Percentiles rank a stretch among this genome's conserved stretches.
Conservation (phyloP, 1,140 invertebrate species). For the Lethrus apterus region DNA sequence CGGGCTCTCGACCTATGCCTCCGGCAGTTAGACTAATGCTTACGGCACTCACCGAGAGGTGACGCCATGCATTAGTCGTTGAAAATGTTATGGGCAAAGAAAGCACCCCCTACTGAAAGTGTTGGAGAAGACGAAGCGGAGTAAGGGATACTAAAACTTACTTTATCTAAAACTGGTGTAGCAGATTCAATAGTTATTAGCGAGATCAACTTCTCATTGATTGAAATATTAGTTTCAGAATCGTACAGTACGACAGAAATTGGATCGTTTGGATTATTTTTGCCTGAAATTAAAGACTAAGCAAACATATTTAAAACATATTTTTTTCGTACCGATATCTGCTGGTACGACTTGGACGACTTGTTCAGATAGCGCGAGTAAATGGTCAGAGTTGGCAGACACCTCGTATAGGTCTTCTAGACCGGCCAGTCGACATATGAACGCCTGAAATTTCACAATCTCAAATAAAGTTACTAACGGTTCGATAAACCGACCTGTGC, state of each 20-base stretch:
- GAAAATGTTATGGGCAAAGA: no score
- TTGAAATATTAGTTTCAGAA: slow-evolving; percentile 21
- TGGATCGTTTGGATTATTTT: slow-evolving; percentile 9
- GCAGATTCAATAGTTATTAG: slow-evolving; percentile 27
- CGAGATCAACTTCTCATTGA: slow-evolving; percentile 32
- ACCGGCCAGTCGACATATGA: slow-evolving; percentile 51
- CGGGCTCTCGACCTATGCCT: no score
- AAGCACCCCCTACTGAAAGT: no score
- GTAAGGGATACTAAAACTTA: slow-evolving; percentile 19
- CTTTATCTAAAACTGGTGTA: slow-evolving; percentile 29
- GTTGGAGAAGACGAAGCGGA: no score
- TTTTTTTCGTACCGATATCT: slow-evolving; percentile 1
- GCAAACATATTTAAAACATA: background rate
- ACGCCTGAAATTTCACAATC: slow-evolving; percentile 41
- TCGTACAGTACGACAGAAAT: slow-evolving; percentile 36
- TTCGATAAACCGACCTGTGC: slow-evolving; percentile 46
- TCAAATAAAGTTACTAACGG: background rate
- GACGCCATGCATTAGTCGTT: no score
- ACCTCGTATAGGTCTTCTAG: slow-evolving; percentile 49
- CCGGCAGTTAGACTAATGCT: no score
- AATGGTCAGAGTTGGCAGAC: slow-evolving; percentile 24
- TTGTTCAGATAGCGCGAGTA: slow-evolving; percentile 18
- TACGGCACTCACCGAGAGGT: no score
- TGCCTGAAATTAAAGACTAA: background rate
- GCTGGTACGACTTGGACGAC: slow-evolving; percentile 9